These are phyloP conservation scores for Lycaena phlaeas DNA, from an alignment of 2,888 invertebrate species.

Conservation along the genomic window DNA sequence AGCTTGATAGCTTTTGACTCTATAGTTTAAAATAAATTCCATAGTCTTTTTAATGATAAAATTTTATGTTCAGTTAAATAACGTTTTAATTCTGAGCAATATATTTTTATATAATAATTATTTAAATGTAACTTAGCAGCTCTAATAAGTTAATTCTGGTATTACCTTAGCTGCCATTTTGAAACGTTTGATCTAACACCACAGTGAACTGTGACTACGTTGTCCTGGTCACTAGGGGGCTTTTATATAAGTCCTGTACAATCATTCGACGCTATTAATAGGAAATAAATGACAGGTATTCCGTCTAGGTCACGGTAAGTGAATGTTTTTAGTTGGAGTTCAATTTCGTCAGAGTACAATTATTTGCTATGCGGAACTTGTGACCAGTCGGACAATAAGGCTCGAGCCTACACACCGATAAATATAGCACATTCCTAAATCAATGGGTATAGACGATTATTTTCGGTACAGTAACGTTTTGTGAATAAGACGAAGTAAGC, in stretches of 20 bases:
- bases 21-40: no score
- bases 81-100: no score
- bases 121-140: no score
- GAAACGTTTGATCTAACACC: constrained; percentile 50
- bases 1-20: no score
- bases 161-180: constrained; percentile 68
- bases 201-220: constrained; percentile 63
- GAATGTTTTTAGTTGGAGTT: constrained; percentile 53
- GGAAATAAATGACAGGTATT: constrained; percentile 56
- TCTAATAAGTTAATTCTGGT: no score
- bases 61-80: no score
- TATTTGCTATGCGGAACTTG: constrained; percentile 51
- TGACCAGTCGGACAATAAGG: constrained; percentile 13
- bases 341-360: constrained; percentile 41
- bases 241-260: constrained; percentile 50
- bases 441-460: no score
- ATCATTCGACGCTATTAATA: constrained; percentile 50
- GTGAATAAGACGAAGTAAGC: no score
- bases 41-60: no score
- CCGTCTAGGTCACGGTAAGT: constrained; percentile 49
- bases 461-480: no score
- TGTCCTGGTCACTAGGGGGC: constrained; percentile 39
- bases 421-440: neutral
- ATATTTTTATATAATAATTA: no score
- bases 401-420: constrained; percentile 15